Conservation (phyloP, 2,888 invertebrate species). For the Pseudeuparius sepicola region DNA sequence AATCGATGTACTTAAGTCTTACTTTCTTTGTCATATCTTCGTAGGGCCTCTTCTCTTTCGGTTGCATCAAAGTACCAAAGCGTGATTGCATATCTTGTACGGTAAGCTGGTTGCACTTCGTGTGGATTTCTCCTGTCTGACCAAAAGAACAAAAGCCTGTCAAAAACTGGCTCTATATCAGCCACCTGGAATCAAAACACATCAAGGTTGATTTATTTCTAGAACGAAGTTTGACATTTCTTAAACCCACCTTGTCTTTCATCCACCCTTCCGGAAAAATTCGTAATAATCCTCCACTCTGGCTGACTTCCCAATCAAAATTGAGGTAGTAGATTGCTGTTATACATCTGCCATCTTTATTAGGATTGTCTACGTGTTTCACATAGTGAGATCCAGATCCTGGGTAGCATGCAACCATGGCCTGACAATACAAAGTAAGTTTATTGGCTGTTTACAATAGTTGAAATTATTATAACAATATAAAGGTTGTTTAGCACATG, state of each 20-base stretch:
- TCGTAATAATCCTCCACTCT: slow-evolving; percentile 78
- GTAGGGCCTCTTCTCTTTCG: slow-evolving; percentile 66
- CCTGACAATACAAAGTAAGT: slow-evolving; percentile 49
- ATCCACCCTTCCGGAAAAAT: slow-evolving; percentile 81
- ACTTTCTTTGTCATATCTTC: slow-evolving; percentile 48
- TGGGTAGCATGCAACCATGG: slow-evolving; percentile 98
- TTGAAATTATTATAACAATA: no score
- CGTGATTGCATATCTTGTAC: slow-evolving; percentile 84
- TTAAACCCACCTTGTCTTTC: slow-evolving; percentile 53
- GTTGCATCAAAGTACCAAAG: slow-evolving; percentile 85
- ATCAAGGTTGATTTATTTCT: not conserved
- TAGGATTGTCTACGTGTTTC: slow-evolving; percentile 96
- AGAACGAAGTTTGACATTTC: slow-evolving; percentile 1
- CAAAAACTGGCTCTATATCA: slow-evolving; percentile 87
- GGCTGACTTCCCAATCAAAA: slow-evolving; percentile 80
- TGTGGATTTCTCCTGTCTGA: slow-evolving; percentile 94
- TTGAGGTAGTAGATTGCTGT: slow-evolving; percentile 98
- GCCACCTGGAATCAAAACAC: slow-evolving; percentile 45
- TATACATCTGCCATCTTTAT: slow-evolving; percentile 90
- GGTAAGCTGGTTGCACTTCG: slow-evolving; percentile 87
- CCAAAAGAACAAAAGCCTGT: slow-evolving; percentile 94
- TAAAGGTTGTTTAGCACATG: no score
- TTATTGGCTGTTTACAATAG: no score
- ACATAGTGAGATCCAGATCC: slow-evolving; percentile 91
- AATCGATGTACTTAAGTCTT: no score